Evolutionary conservation across 2,888 invertebrate genomes (phyloP).

Genomic region (Leucoptera coffeella): DNA sequence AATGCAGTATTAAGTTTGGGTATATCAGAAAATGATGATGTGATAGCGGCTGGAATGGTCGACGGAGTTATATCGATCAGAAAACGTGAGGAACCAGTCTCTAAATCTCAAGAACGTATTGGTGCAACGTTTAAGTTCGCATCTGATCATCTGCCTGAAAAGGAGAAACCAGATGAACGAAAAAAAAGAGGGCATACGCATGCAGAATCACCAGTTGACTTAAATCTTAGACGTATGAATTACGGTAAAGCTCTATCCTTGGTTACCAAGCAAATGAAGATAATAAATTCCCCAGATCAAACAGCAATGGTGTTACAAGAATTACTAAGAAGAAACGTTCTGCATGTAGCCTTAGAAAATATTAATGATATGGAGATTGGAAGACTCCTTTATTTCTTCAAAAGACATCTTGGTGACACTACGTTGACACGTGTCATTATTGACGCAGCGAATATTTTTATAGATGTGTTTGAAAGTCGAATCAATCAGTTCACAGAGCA

Average conservation of each 20-base stretch:
- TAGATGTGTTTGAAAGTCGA: conserved; percentile 67
- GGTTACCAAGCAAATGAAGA: conserved; percentile 57
- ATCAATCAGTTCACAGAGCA: conserved; percentile 58
- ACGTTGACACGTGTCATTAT: conserved; percentile 69
- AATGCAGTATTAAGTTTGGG: conserved; percentile 86
- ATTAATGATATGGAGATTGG: conserved; percentile 61
- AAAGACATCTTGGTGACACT: conserved; percentile 63
- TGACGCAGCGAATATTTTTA: conserved; percentile 66
- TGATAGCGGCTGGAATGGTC: conserved; percentile 85
- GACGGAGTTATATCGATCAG: conserved; percentile 88
- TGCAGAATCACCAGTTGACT: conserved; percentile 58
- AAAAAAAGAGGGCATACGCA: conserved; percentile 24
- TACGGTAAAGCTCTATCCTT: conserved; percentile 73
- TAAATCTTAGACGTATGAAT: conserved; percentile 70
- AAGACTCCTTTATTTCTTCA: conserved; percentile 69
- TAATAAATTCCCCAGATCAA: conserved; percentile 64
- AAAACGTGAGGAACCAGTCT: conserved; percentile 62
- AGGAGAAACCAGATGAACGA: conserved; percentile 40
- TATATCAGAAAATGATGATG: conserved; percentile 68
- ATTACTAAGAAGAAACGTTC: conserved; percentile 73
- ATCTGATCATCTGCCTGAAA: conserved; percentile 36
- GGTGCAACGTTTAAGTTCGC: conserved; percentile 33
- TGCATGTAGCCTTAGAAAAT: conserved; percentile 69
- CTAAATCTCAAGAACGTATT: conserved; percentile 21
- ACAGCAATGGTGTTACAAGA: conserved; percentile 81